Percentiles rank a stretch among this genome's conserved stretches.
Conservation (phyloP, 2,888 invertebrate genomes). For the Teinopalpus imperialis region DNA sequence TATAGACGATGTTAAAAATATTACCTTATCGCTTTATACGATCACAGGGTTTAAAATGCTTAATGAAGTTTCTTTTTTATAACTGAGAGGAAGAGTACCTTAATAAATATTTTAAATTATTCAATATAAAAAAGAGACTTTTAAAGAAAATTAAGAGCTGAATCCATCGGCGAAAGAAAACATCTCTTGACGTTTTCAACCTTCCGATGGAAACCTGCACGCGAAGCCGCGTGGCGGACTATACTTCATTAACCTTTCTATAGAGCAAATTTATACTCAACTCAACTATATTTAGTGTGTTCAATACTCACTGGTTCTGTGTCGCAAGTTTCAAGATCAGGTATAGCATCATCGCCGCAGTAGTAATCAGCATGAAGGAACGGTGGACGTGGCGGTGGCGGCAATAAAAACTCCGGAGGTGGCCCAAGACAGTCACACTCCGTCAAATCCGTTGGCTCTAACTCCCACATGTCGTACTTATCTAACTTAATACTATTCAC, state of each 20-base stretch:
- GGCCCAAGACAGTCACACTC: conserved; percentile 90
- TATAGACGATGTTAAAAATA: conserved; percentile 17
- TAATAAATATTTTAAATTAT: too few relatives aligned
- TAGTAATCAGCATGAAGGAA: conserved; percentile 86
- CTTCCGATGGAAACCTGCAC: too few relatives aligned
- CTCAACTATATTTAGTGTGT: too few relatives aligned
- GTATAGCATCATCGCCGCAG: conserved; percentile 87
- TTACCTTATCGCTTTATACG: conserved; percentile 17
- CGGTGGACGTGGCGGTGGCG: conserved; percentile 88
- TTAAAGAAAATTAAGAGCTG: too few relatives aligned
- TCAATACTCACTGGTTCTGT: conserved; percentile 86
- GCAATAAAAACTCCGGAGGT: conserved; percentile 88
- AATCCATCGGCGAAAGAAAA: too few relatives aligned
- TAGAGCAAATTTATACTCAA: too few relatives aligned
- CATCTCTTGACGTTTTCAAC: too few relatives aligned
- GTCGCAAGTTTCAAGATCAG: conserved; percentile 88
- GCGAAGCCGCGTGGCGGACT: too few relatives aligned
- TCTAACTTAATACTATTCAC: conserved; percentile 81
- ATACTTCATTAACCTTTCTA: too few relatives aligned
- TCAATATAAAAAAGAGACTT: too few relatives aligned
- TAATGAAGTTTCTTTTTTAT: conserved; percentile 2
- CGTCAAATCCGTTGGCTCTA: conserved; percentile 85
- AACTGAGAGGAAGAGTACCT: background rate
- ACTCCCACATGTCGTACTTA: conserved; percentile 86
- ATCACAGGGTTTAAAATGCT: conserved; percentile 16